These are phyloP conservation scores for Yasuhikotakia modesta DNA, from an alignment of 2,797 vertebrate genomes.

Conservation along the genomic window DNA sequence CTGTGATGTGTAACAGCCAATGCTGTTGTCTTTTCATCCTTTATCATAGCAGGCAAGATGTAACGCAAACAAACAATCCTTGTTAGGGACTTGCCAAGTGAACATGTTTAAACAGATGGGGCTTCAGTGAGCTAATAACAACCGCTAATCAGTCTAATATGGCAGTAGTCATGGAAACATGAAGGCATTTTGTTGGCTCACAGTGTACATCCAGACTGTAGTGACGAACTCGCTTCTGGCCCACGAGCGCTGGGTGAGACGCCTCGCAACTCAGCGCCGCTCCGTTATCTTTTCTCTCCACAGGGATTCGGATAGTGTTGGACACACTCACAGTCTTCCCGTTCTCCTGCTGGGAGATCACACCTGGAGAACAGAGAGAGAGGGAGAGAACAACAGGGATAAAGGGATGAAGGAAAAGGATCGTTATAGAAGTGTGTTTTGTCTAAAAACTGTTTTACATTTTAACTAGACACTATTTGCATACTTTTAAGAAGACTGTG, in stretches of 20 bases:
- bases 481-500: slow-evolving; percentile 10
- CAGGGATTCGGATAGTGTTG: slow-evolving; percentile 82
- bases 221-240: slow-evolving; percentile 84
- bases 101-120: slow-evolving; percentile 54
- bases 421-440: neutral
- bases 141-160: slow-evolving; percentile 49
- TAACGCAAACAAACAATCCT: slow-evolving; percentile 38
- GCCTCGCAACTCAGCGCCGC: slow-evolving; percentile 87
- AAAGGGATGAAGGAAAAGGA: slow-evolving; percentile 9
- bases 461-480: slow-evolving; percentile 21
- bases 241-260: slow-evolving; percentile 78
- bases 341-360: slow-evolving; percentile 84
- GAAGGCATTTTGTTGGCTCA: slow-evolving; percentile 72
- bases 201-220: slow-evolving; percentile 90
- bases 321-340: slow-evolving; percentile 85
- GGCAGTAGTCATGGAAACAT: slow-evolving; percentile 35
- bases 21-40: slow-evolving; percentile 17
- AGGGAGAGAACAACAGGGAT: neutral
- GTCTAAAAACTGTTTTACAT: neutral
- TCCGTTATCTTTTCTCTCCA: slow-evolving; percentile 87
- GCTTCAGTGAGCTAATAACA: slow-evolving; percentile 44
- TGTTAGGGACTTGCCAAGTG: slow-evolving; percentile 48
- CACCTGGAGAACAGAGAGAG: slow-evolving; percentile 70
- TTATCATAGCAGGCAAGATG: slow-evolving; percentile 36
- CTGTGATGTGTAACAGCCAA: slow-evolving; percentile 13